Evolutionary conservation across 2,113 vertebrate species (phyloP).

Genomic region (Eulemur rufifrons): DNA sequence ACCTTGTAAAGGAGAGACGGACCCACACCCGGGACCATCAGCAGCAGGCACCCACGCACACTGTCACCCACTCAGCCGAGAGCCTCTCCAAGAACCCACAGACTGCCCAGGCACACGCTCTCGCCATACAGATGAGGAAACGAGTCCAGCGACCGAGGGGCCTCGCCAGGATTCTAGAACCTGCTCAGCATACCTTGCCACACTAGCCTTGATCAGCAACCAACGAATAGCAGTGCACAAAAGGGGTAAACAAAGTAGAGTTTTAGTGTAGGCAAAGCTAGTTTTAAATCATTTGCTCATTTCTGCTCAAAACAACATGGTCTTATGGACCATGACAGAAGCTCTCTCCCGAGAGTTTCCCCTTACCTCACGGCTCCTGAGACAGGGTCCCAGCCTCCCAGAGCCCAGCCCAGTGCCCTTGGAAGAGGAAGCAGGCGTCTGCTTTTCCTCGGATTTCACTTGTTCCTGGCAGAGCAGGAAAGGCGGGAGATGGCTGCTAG

Average conservation of each 20-base stretch:
- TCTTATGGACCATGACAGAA: not conserved
- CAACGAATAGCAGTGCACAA: rapidly evolving
- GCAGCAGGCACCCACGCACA: rapidly evolving
- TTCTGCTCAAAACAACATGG: not conserved
- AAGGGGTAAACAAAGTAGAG: not conserved
- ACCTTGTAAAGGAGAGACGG: not conserved
- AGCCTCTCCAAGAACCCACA: not conserved
- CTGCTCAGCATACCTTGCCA: not conserved
- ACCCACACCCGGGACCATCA: not conserved
- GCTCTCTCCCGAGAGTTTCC: not conserved
- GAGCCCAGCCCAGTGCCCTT: rapidly evolving
- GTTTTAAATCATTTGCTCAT: not conserved
- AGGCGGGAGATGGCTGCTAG: not conserved
- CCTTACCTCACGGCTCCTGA: constrained; percentile 20
- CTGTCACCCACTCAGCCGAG: not conserved
- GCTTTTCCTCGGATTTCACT: not conserved
- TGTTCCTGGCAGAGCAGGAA: not conserved
- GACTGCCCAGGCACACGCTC: not conserved
- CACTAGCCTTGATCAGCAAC: not conserved
- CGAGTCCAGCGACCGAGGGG: not conserved
- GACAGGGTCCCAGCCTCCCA: not conserved
- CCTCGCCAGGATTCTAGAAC: not conserved
- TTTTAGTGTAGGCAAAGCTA: not conserved
- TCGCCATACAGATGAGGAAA: not conserved
- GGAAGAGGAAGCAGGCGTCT: not conserved